phyloP scores from a whole-genome alignment of 2,113 vertebrate genomes.

The Corythornis cristatus region DNA sequence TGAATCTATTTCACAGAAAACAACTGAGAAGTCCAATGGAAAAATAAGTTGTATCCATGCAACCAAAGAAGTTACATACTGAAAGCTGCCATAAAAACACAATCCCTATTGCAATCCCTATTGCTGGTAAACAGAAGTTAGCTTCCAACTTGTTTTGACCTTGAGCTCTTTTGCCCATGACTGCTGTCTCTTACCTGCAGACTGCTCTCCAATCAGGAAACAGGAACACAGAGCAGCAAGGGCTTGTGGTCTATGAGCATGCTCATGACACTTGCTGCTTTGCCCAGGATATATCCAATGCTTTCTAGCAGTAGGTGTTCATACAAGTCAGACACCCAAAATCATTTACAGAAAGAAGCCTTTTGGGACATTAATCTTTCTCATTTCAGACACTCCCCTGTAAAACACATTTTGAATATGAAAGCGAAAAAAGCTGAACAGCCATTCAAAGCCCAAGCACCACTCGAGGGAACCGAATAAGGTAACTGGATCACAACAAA shows the following conservation, averaged over 20 bases:
- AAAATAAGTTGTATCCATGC: not conserved
- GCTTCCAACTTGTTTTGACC: not conserved
- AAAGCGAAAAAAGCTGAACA: not conserved
- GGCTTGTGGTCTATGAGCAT: not conserved
- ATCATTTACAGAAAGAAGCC: not conserved
- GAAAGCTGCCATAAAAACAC: not conserved
- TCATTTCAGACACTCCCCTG: not conserved
- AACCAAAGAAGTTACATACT: not conserved
- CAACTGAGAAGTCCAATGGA: not conserved
- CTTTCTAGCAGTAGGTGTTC: fast-evolving
- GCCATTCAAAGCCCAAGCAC: not conserved
- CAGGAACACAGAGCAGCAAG: not conserved
- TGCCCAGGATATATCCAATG: not conserved
- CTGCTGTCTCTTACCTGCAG: fast-evolving
- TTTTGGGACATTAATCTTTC: not conserved
- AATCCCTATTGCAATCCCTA: not conserved
- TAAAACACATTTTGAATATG: not conserved
- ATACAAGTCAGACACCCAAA: not conserved
- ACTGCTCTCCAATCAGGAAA: not conserved
- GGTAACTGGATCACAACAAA: not conserved
- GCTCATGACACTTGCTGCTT: not conserved
- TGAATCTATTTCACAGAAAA: not conserved
- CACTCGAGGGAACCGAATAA: not conserved
- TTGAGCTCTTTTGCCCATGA: not conserved
- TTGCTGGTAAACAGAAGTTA: not conserved